Conservation (phyloP, 2,113 vertebrate genomes). For the Sorex araneus region DNA sequence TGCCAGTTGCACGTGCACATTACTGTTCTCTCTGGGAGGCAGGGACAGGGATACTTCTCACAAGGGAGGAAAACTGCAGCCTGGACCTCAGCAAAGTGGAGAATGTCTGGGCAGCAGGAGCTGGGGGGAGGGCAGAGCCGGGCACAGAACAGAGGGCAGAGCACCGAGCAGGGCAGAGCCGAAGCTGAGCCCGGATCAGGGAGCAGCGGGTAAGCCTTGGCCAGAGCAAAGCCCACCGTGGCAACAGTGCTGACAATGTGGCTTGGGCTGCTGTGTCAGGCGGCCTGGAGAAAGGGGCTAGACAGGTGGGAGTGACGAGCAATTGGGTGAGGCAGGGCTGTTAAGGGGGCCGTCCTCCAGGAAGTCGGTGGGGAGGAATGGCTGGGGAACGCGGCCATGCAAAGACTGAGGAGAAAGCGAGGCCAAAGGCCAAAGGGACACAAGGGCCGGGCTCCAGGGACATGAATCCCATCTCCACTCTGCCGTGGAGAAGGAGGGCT, state of each 20-base stretch:
- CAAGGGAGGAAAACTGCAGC: background rate
- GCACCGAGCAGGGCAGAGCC: no score
- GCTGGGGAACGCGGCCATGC: background rate
- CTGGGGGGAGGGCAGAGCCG: no score
- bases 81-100: background rate
- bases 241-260: rapidly evolving
- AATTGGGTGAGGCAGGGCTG: background rate
- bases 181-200: background rate
- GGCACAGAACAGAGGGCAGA: background rate
- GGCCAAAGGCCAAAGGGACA: background rate
- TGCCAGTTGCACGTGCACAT: background rate
- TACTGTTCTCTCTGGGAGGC: background rate
- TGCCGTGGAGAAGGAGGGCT: no score
- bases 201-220: rapidly evolving
- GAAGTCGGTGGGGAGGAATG: background rate
- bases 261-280: background rate
- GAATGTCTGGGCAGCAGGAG: background rate
- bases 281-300: background rate
- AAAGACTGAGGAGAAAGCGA: background rate
- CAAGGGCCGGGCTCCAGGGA: no score
- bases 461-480: background rate
- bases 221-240: background rate
- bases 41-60: background rate
- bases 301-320: background rate
- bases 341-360: background rate